A percentile compares a stretch with the other conserved stretches of the same genome.
Evolutionary conservation across 2,888 invertebrate species (phyloP).

Genomic region (Exocentrus adspersus): DNA sequence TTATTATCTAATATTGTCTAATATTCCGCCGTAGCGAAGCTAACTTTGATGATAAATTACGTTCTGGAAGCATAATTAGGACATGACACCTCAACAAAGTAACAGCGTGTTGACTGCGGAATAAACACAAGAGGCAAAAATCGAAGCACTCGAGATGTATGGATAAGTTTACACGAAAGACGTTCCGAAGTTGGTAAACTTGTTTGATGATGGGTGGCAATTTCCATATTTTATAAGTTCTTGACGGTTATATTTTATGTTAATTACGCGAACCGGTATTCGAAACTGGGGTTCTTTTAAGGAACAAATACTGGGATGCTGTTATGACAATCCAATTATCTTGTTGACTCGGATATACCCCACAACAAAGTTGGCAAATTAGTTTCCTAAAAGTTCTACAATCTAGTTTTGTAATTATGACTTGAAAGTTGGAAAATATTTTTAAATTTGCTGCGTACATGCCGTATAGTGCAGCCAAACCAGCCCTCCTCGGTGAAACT

Average conservation of each 20-base stretch:
- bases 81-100: conserved; percentile 11
- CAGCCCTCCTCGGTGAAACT: too few relatives aligned
- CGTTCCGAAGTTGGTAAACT: too few relatives aligned
- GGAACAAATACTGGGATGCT: background rate
- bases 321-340: background rate
- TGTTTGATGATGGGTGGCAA: too few relatives aligned
- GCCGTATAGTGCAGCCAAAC: too few relatives aligned
- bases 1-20: conserved; percentile 23
- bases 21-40: conserved; percentile 4
- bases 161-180: too few relatives aligned
- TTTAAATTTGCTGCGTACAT: too few relatives aligned
- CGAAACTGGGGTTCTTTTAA: too few relatives aligned
- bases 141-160: background rate
- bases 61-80: conserved; percentile 11
- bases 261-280: too few relatives aligned
- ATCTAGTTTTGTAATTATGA: conserved; percentile 32
- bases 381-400: conserved; percentile 29
- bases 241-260: too few relatives aligned
- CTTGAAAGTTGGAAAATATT: too few relatives aligned
- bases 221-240: too few relatives aligned
- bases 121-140: background rate
- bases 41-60: conserved; percentile 22
- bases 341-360: background rate
- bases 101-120: background rate
- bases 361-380: conserved; percentile 19